These are phyloP conservation scores for Erythrocercus mccallii DNA, from an alignment of 2,113 vertebrate genomes.

Conservation along the genomic window DNA sequence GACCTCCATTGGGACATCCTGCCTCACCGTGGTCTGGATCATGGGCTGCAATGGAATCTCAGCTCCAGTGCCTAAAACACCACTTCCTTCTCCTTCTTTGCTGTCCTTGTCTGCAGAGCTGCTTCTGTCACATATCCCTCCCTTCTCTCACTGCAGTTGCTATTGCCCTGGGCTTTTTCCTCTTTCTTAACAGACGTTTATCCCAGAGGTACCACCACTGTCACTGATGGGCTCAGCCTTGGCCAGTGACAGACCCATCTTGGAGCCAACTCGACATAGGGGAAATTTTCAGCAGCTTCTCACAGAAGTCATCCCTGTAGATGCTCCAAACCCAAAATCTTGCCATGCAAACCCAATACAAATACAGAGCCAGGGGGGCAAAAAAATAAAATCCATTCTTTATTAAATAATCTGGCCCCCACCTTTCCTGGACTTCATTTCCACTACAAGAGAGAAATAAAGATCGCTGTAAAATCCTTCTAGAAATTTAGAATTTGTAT, in stretches of 20 bases:
- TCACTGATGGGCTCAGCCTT: neutral
- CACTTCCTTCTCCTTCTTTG: neutral
- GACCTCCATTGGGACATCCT: neutral
- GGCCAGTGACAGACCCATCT: neutral
- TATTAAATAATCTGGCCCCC: neutral
- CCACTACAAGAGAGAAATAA: neutral
- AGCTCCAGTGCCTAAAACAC: neutral
- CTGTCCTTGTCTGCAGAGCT: neutral
- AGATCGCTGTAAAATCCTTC: neutral
- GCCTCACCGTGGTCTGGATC: neutral
- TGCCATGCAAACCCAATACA: neutral
- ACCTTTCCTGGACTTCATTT: neutral
- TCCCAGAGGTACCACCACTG: neutral
- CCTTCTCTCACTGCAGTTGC: neutral
- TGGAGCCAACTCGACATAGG: rapidly evolving
- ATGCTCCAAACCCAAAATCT: neutral
- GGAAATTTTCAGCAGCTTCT: neutral
- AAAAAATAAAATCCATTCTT: neutral
- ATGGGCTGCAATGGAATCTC: neutral
- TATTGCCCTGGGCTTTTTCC: neutral
- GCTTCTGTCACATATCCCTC: neutral
- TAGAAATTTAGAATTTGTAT: neutral
- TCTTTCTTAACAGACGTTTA: neutral
- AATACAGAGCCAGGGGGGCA: neutral
- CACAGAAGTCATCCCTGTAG: neutral